These are phyloP conservation scores for Harlomillsia oculata DNA, from an alignment of 1,140 invertebrate genomes.

Conservation along the genomic window DNA sequence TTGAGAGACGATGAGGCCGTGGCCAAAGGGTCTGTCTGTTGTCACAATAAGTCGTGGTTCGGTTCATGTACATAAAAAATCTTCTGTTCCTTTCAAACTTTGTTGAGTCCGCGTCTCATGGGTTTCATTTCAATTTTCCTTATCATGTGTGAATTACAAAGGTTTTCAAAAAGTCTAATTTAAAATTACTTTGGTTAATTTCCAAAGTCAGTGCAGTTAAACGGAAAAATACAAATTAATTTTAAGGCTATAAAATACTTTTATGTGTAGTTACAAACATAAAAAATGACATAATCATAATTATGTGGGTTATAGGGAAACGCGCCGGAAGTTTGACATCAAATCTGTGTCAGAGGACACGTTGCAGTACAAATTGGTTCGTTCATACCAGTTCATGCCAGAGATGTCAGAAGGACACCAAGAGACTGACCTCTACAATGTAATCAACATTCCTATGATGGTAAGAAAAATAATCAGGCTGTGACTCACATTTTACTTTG, in stretches of 20 bases:
- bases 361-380: constrained; percentile 20
- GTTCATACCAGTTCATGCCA: constrained; percentile 27
- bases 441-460: constrained; percentile 26
- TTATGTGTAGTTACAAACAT: neutral
- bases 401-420: constrained; percentile 21
- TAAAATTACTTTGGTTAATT: too few relatives aligned
- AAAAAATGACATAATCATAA: neutral
- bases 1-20: too few relatives aligned
- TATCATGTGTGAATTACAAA: too few relatives aligned
- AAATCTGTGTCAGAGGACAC: constrained; percentile 8
- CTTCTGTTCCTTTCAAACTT: too few relatives aligned
- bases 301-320: constrained; percentile 19
- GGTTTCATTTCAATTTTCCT: too few relatives aligned
- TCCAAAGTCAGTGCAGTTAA: too few relatives aligned
- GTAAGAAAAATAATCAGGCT: constrained; percentile 11
- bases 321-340: constrained; percentile 19
- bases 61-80: too few relatives aligned
- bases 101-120: too few relatives aligned
- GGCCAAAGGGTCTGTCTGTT: too few relatives aligned
- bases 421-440: constrained; percentile 25
- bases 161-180: too few relatives aligned
- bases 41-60: too few relatives aligned
- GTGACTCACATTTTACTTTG: neutral
- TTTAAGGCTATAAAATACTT: neutral
- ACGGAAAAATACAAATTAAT: neutral